Evolutionary conservation across 30 jellyfish, hydroid and myxozoan genomes (phyloP).

Genomic region (Kudoa iwatai): DNA sequence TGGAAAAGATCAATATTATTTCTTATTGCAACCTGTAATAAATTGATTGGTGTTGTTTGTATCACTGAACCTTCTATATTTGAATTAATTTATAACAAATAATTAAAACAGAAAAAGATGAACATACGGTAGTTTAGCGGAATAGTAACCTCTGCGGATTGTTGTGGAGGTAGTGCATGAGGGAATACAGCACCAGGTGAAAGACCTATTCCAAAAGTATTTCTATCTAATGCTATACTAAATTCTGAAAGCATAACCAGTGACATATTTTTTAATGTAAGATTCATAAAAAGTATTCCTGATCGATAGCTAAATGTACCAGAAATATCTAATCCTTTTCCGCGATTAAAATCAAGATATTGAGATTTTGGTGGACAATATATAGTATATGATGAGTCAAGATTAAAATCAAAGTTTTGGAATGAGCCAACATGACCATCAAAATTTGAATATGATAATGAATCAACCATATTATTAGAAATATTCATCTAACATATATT

Average conservation of each 20-base stretch:
- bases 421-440: too few species aligned
- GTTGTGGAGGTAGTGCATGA: constrained; percentile 39
- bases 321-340: neutral
- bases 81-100: neutral
- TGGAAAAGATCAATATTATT: constrained; percentile 50
- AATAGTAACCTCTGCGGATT: constrained; percentile 27
- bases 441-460: too few species aligned
- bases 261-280: constrained; percentile 34
- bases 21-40: constrained; percentile 43
- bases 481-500: too few species aligned
- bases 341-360: neutral
- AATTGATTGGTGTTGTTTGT: constrained; percentile 33
- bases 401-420: neutral
- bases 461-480: too few species aligned
- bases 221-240: constrained; percentile 46
- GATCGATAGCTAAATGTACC: constrained; percentile 63
- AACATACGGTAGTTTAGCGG: constrained; percentile 13
- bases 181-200: constrained; percentile 23
- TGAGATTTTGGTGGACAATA: neutral
- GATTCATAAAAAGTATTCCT: constrained; percentile 30
- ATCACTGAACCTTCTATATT: constrained; percentile 29
- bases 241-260: constrained; percentile 62
- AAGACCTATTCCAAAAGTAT: constrained; percentile 51
- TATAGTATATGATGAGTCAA: neutral
- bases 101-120: neutral